Base-by-base conservation (phyloP, 2,888 invertebrate species). In the Pyrrhosoma nymphula region DNA sequence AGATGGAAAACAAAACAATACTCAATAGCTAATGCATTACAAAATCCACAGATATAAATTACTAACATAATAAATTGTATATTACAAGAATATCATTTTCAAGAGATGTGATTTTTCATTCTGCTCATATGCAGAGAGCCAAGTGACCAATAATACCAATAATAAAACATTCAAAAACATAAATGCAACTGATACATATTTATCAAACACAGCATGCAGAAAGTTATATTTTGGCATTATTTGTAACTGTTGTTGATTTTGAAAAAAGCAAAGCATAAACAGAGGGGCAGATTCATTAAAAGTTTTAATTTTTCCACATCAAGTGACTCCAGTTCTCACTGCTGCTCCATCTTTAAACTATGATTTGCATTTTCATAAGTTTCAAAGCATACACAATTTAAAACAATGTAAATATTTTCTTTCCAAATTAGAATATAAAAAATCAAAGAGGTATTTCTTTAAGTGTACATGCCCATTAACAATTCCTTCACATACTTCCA, bases 31-130 rank as follows among this genome's bases (percentile, higher is more conserved):
- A 93, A 93, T 93, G 93, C 93, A 93, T 63, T 93, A 93, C 93
- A 93, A 93, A 93, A 69, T 93, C 93, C 93, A 93, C 93, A 93
- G 93, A 69, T 93, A 93, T 93, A 93, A 93, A 93, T 93, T 93
- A 93, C 93, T 93, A 93, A 93, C 69, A 93, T 93, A 93, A 93
- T 93, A 93, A 69, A 47, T 93, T 93, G 55, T 93, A 93, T 93
- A 93, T 93, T 93, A 93, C 93, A 93, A 93, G 93, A 93, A 93
- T 93, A 93, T 93, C 93, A 93, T 93, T 93, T 93, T 93, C 93
- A 93, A 93, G 93, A 93, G 93, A 93, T 93, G 69, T 93, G 35
- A 82, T 93, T 69, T 63, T 91, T 75, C 93, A 93, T 93, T 93
- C 93, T 93, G 93, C 93, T 93, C 69, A 35, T 47, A 93, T 69